Base-by-base conservation (phyloP, 2,888 invertebrate genomes). In the Eupithecia subfuscata region DNA sequence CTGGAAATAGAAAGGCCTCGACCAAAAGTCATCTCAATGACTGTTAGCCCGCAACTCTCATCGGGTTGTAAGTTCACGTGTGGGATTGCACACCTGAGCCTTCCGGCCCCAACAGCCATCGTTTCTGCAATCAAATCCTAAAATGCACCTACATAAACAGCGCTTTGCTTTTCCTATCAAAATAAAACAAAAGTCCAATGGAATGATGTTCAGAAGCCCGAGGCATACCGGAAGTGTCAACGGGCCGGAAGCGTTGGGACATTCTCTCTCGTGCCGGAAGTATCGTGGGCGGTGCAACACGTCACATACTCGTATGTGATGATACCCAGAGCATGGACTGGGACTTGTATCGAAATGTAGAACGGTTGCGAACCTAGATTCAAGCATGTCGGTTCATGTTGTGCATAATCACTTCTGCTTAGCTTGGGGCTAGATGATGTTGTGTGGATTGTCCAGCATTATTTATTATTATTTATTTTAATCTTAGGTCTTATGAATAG, bases 221-320 rank as follows among this genome's bases (percentile, higher is more conserved):
- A 89, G 82, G 86, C 85, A 83, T 80, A 86, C 88, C 91, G 93
- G 92, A 92, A 85, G 86, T 87, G 90, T 90, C 88, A 86, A 84
- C 82, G 81, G 22, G 12, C 22, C 65, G 65, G 65, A 67, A 67
- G 43, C 22, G 68, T 82, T 85, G 88, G 88, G 85, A 86, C 85
- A 83, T 79, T 82, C 83, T 84, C 83, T 85, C 70, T 37, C 83
- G 74, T 79, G 80, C 88, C 86, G 91, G 90, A 91, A 89, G 83
- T 73, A 74, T 69, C 76, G 71, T n/a, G 73, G 73, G 45, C 75
- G 71, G 40, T 69, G 68, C 76, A 73, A 60, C 63, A 60, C 45
- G 75, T 74, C 40, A 69, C 48, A 65, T 60, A 70, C 70, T 25
- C 12, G 25, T 60, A 22, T 25, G 25, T 12, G 14, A 56, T 12